These are phyloP conservation scores for Apostichopus californicus DNA, from an alignment of 35 echinoderm and acorn worm species.

Conservation along the genomic window DNA sequence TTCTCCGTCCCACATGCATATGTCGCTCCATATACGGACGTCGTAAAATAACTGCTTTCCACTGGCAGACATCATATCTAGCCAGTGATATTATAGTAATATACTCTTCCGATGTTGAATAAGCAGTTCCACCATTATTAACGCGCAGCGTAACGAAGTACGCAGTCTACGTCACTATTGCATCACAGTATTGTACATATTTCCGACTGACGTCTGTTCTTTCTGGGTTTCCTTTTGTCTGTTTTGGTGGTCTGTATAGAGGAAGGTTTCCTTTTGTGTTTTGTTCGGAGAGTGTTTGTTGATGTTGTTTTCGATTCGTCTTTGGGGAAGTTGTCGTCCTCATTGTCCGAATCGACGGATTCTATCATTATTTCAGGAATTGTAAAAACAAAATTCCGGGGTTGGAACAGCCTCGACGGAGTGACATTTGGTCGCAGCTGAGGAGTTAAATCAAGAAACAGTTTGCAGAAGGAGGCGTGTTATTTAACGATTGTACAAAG, in stretches of 20 bases:
- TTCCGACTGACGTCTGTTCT: slow-evolving; percentile 9
- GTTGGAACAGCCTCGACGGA: background rate
- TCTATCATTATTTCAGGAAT: slow-evolving; percentile 41
- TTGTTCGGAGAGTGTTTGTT: background rate
- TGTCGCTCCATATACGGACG: no score
- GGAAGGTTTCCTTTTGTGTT: background rate
- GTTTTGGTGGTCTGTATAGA: background rate
- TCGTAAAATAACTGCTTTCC: no score
- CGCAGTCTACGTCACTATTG: background rate
- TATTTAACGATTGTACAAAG: no score
- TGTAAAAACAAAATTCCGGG: background rate
- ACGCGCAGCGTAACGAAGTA: no score
- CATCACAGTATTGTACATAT: slow-evolving; percentile 3
- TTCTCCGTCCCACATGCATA: no score
- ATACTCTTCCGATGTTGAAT: no score
- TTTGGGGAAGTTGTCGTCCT: background rate
- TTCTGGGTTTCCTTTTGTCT: background rate
- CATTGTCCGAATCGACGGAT: slow-evolving; percentile 29
- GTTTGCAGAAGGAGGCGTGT: no score
- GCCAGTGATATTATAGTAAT: no score
- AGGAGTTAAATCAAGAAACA: background rate
- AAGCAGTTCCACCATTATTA: no score
- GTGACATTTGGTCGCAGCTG: slow-evolving; percentile 8
- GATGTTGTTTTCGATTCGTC: background rate
- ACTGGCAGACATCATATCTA: no score